phyloP scores from a whole-genome alignment of 2,113 vertebrate genomes.

The Catharus minimus region DNA sequence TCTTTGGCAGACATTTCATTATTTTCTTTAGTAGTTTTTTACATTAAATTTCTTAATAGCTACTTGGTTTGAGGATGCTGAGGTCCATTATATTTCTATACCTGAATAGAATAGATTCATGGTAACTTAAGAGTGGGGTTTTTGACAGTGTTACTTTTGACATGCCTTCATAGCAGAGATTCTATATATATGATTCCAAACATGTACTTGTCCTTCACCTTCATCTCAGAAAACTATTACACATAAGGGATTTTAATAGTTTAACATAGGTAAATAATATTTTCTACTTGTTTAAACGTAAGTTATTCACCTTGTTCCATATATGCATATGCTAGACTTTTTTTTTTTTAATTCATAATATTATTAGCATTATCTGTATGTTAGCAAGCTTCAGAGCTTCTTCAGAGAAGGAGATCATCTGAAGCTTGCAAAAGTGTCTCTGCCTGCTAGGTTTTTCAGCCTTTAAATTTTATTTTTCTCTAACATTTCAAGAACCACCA shows the following conservation, averaged over 20 bases:
- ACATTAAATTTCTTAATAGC: neutral
- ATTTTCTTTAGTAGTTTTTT: neutral
- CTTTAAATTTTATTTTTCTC: neutral
- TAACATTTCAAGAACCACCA: neutral
- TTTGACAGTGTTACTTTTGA: neutral
- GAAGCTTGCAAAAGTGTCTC: neutral
- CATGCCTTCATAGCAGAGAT: neutral
- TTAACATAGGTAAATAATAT: neutral
- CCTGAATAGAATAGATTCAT: neutral
- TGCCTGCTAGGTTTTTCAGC: neutral
- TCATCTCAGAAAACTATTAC: neutral
- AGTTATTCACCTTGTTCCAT: neutral
- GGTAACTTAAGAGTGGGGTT: neutral
- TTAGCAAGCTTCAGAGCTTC: neutral
- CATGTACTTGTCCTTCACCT: accelerated
- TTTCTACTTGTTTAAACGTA: neutral
- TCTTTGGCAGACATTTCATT: neutral
- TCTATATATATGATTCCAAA: neutral
- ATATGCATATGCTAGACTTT: neutral
- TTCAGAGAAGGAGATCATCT: neutral
- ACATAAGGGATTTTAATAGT: neutral
- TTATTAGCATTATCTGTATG: neutral
- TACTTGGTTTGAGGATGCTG: neutral
- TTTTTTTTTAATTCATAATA: neutral
- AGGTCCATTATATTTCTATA: neutral